Evolutionary conservation across 2,888 invertebrate genomes (phyloP), one percentile per base, ranked within the genome.

Genomic region (Melangyna quadrimaculata): DNA sequence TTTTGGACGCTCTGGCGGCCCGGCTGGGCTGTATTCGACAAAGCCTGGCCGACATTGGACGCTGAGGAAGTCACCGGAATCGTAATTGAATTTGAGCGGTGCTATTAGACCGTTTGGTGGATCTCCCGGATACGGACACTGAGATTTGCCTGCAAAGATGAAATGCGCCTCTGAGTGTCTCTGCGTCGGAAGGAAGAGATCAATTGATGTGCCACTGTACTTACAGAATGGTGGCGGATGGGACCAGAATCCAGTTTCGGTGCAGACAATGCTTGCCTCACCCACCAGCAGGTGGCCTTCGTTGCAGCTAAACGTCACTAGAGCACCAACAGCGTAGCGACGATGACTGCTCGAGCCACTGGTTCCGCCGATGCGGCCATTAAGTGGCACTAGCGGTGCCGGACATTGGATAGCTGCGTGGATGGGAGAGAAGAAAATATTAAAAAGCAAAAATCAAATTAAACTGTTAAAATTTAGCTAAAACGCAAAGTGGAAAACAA

Each of bases 221-320:
- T 92, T 92, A 94, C 97, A 97, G 90, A 96, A 95, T 61, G 97
- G 97, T 12, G 96, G 95, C 24, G 96, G 95, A 91, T 97, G 96
- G 2, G 97, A 97, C 97, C 97, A 97, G 90, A 95, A 95, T 59
- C 97, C 97, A 83, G 95, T 96, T 91, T 97, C 97, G 7, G 96
- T 97, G 93, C 97, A 97, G 57, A 97, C 96, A 88, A 96, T 95
- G 86, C 96, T 96, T 0, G 95, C 94, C 90, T 97, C 96, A 5
- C 97, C 97, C 32, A 91, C 91, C 87, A 92, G 89, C 81, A 91
- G 89, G 91, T 95, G 95, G 24, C 95, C 94, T 61, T 94, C 94
- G 87, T 94, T 93, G 90, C 96, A 96, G 51, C 95, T 94, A 92
- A 96, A 97, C 89, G 95, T 95, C 88, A 97, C 95, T 75, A 97